Evolutionary conservation across 2,113 vertebrate genomes (phyloP).

Genomic region (Actenoides hombroni): DNA sequence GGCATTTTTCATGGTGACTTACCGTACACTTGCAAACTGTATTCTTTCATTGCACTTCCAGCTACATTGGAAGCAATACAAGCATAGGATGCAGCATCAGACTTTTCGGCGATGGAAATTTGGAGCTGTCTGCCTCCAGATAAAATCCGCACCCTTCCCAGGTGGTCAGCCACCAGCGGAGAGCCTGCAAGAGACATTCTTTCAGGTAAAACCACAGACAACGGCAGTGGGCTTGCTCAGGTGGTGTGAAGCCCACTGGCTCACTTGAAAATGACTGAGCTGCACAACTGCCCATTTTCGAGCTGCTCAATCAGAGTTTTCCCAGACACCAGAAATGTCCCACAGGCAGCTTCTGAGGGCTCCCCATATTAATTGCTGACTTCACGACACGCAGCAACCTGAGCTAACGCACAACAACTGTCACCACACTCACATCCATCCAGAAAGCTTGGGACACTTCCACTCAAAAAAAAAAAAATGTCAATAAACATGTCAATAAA

Average conservation of each 20-base stretch:
- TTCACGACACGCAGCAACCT: background rate
- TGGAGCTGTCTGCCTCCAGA: constrained; percentile 93
- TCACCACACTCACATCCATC: background rate
- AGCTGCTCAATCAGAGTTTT: background rate
- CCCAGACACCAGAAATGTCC: background rate
- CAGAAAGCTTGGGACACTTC: background rate
- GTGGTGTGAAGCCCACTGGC: background rate
- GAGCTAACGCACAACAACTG: background rate
- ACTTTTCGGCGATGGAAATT: constrained; percentile 79
- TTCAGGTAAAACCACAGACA: background rate
- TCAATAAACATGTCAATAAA: background rate
- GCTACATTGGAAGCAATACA: constrained; percentile 87
- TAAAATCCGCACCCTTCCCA: constrained; percentile 77
- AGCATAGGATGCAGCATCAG: constrained; percentile 85
- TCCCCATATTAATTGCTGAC: background rate
- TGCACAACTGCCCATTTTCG: background rate
- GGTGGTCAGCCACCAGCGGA: constrained; percentile 72
- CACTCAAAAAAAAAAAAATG: background rate
- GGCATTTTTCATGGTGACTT: background rate
- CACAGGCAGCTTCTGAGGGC: background rate
- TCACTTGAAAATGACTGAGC: background rate
- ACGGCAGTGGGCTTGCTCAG: background rate
- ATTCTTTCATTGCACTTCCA: constrained; percentile 84
- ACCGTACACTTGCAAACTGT: constrained; percentile 91
- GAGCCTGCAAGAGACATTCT: constrained; percentile 73